Evolutionary conservation across 2,113 vertebrate genomes (phyloP).

Genomic region (Corynorhinus townsendii): DNA sequence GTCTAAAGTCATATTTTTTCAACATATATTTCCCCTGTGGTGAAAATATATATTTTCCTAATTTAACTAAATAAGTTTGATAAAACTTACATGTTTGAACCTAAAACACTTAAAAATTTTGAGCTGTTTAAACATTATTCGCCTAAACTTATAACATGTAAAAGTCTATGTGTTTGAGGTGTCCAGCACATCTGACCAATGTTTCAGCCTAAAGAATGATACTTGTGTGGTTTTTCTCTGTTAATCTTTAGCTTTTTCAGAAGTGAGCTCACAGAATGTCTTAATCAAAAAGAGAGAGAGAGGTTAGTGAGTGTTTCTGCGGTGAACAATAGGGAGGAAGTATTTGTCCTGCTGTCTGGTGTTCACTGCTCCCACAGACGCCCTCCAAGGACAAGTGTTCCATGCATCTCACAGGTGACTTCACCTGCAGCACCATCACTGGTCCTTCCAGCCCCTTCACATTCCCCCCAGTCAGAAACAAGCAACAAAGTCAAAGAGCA

Average conservation of each 20-base stretch:
- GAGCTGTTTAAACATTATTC: not conserved
- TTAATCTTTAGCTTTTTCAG: not conserved
- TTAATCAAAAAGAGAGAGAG: not conserved
- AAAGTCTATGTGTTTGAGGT: not conserved
- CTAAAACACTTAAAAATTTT: not conserved
- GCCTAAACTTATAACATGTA: not conserved
- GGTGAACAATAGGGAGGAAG: no score
- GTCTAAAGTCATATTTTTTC: not conserved
- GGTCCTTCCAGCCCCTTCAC: not conserved
- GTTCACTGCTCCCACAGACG: accelerated
- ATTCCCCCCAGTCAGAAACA: not conserved
- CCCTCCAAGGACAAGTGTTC: accelerated
- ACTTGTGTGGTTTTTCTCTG: not conserved
- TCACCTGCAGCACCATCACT: not conserved
- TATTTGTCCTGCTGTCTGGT: not conserved
- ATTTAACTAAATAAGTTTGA: not conserved
- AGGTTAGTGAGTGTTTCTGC: not conserved
- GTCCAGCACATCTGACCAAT: not conserved
- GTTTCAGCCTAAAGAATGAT: not conserved
- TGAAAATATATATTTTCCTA: not conserved
- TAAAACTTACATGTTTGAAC: not conserved
- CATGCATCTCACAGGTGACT: accelerated
- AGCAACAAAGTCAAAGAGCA: not conserved
- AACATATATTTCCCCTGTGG: not conserved
- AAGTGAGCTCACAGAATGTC: not conserved